These are phyloP conservation scores for Aspidiotus destructor DNA, from an alignment of 2,888 invertebrate genomes.

Conservation along the genomic window DNA sequence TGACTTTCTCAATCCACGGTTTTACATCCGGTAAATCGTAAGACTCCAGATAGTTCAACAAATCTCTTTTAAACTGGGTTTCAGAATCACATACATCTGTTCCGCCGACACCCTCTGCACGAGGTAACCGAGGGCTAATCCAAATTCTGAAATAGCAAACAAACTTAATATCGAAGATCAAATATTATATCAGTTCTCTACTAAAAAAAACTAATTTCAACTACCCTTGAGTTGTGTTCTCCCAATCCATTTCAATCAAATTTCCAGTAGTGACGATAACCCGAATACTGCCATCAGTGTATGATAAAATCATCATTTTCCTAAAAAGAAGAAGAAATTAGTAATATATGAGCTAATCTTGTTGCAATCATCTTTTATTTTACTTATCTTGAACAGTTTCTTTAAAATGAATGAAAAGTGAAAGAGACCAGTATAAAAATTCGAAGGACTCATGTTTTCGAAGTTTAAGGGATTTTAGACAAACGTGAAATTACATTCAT, in stretches of 20 bases:
- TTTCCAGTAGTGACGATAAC: slow-evolving; percentile 88
- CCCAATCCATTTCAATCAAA: slow-evolving; percentile 84
- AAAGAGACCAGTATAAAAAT: too few relatives aligned
- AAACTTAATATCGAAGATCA: slow-evolving; percentile 1
- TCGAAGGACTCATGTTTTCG: too few relatives aligned
- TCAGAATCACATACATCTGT: slow-evolving; percentile 64
- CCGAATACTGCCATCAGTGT: slow-evolving; percentile 68
- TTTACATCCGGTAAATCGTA: slow-evolving; percentile 61
- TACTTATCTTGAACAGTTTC: too few relatives aligned
- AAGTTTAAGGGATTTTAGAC: too few relatives aligned
- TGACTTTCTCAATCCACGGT: slow-evolving; percentile 63
- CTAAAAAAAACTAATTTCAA: slow-evolving; percentile 35
- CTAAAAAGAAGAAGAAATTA: slow-evolving; percentile 43
- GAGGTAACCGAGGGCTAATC: slow-evolving; percentile 73
- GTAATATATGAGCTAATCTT: background rate
- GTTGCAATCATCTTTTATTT: background rate
- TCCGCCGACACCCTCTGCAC: slow-evolving; percentile 41
- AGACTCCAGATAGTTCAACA: slow-evolving; percentile 63
- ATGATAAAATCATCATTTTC: slow-evolving; percentile 79
- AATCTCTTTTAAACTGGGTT: slow-evolving; percentile 69
- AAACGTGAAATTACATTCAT: background rate
- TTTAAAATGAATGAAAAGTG: too few relatives aligned
- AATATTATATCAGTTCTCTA: slow-evolving; percentile 3
- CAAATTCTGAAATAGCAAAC: slow-evolving; percentile 55
- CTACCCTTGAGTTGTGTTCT: slow-evolving; percentile 84